Evolutionary conservation across 1,140 invertebrate species (phyloP).

Genomic region (Trachymyrmex cornetzi): DNA sequence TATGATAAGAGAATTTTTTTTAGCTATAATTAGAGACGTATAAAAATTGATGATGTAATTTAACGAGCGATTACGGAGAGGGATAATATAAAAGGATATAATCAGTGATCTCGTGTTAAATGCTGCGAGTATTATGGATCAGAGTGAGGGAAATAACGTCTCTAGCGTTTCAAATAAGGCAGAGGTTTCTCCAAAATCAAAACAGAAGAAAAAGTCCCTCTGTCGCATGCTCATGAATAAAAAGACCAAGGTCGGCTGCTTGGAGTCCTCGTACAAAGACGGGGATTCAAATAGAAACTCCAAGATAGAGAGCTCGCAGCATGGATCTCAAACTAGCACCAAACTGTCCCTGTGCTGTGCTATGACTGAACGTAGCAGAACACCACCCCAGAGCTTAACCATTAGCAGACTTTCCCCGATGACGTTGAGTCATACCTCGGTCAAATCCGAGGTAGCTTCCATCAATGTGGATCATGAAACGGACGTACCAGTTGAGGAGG

Average conservation of each 20-base stretch:
- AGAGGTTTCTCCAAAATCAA: constrained; percentile 82
- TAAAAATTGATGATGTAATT: background rate
- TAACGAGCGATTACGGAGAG: no score
- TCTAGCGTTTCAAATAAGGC: constrained; percentile 62
- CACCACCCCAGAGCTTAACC: constrained; percentile 83
- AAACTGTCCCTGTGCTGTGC: constrained; percentile 85
- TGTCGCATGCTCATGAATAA: constrained; percentile 85
- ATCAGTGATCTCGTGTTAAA: background rate
- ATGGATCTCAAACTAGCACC: constrained; percentile 84
- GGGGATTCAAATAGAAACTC: constrained; percentile 78
- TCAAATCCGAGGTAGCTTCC: constrained; percentile 82
- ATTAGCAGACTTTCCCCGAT: constrained; percentile 82
- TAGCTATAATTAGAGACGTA: background rate
- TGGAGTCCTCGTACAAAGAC: constrained; percentile 81
- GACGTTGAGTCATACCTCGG: constrained; percentile 79
- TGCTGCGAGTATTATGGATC: constrained; percentile 78
- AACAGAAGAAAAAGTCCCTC: constrained; percentile 85
- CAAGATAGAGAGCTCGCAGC: constrained; percentile 82
- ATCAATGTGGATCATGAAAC: constrained; percentile 80
- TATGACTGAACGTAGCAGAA: constrained; percentile 85
- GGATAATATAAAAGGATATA: background rate
- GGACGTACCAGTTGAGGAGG: constrained; percentile 76
- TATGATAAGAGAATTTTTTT: background rate
- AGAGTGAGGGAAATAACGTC: constrained; percentile 72
- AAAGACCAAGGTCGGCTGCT: constrained; percentile 84